Base-by-base conservation (phyloP, 1,140 invertebrate species). In the Rhynchophorus ferrugineus region DNA sequence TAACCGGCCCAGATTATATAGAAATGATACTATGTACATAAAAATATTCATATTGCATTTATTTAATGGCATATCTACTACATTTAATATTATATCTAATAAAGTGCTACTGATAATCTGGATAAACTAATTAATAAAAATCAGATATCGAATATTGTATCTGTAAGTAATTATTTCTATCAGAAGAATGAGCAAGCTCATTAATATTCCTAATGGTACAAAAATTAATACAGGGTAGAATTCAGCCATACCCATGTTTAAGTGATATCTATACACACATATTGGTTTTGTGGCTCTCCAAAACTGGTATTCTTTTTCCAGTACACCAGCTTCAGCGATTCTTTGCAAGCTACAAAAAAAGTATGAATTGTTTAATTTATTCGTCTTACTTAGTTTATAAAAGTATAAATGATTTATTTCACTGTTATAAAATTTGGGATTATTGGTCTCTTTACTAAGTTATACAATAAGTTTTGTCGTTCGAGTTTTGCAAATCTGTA, bases 271-370 rank as follows among this genome's bases (percentile, higher is more conserved):
- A 24, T 48, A 48, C 9, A 35, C 18, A 21, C 45, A 48, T 19
- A 34, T 7, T 18, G 45, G 45, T 24, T 48, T 48, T 24, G 36
- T 37, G 8, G 18, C 19, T 7, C 34, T 33, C 45, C 45, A 48
- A 29, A 48, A 48, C 13, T 13, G 13, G 6, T 11, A 13, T 38
- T 48, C 45, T 18, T 48, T 47, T 22, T 24, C 11, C 34, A 48
- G 13, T 1, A 48, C 45, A n/a, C 45, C 45, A 38, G 34, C 38
- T 21, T 48, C 45, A 5, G 45, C 45, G n/a, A 48, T 48, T 8
- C 45, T 18, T 1, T 48, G 45, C 38, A 48, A 14, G 37, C 45
- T 48, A 48, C 21, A 48, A 44, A 5, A 37, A 37, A 16, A 37
- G 14, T 8, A 29, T 6, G 11, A 5, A 29, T 29, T 29, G 24